These are phyloP conservation scores for Euplexia lucipara DNA, from an alignment of 2,888 invertebrate species.

Conservation along the genomic window DNA sequence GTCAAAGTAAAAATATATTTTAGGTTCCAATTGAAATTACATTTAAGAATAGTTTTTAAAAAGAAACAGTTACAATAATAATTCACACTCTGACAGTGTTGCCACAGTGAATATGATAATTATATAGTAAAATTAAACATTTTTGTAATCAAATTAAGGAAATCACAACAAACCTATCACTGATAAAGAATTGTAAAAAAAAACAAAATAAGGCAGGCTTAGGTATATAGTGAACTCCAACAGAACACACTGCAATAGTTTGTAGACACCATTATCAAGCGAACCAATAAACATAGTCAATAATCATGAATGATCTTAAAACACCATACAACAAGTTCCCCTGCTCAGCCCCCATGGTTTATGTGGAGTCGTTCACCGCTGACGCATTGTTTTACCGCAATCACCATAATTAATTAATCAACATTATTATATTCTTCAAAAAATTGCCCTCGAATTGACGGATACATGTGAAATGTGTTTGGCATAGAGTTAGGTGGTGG, in stretches of 20 bases:
- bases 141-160: too few relatives aligned
- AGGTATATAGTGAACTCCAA: neutral
- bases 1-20: too few relatives aligned
- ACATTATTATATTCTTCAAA: constrained; percentile 86
- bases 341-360: constrained; percentile 69
- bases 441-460: constrained; percentile 79
- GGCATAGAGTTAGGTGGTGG: constrained; percentile 61
- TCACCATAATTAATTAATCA: constrained; percentile 87
- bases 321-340: constrained; percentile 1
- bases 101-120: too few relatives aligned
- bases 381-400: constrained; percentile 85
- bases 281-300: constrained; percentile 17
- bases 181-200: too few relatives aligned
- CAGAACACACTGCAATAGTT: too few relatives aligned
- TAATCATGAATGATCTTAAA: constrained; percentile 21
- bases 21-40: too few relatives aligned
- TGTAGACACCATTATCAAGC: neutral
- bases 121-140: too few relatives aligned
- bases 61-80: too few relatives aligned
- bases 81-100: too few relatives aligned
- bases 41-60: too few relatives aligned
- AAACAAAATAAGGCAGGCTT: too few relatives aligned
- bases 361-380: constrained; percentile 64
- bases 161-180: too few relatives aligned
- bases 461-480: constrained; percentile 79